Evolutionary conservation across 1,140 invertebrate genomes (phyloP).

Genomic region (Pissodes strobi): DNA sequence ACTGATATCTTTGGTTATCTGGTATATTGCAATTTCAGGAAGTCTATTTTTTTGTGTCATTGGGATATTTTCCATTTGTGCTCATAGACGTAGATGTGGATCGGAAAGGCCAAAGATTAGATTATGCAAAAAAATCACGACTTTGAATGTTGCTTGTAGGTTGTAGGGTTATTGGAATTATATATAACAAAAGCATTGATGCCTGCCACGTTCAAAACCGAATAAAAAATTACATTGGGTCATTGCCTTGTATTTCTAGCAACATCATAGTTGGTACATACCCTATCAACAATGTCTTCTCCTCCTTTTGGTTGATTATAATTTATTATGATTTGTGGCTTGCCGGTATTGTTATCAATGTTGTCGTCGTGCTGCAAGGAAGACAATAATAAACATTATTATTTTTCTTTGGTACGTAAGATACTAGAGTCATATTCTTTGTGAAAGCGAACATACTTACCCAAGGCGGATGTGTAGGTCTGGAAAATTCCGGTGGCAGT

Average conservation of each 20-base stretch:
- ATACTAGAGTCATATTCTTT: constrained; percentile 5
- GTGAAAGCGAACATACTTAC: constrained; percentile 16
- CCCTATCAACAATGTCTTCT: constrained; percentile 57
- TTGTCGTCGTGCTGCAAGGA: constrained; percentile 39
- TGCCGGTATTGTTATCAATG: constrained; percentile 33
- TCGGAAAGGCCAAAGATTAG: too few relatives aligned
- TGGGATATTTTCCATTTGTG: too few relatives aligned
- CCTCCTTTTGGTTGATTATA: constrained; percentile 57
- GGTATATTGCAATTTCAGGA: too few relatives aligned
- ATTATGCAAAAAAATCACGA: too few relatives aligned
- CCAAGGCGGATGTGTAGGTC: neutral
- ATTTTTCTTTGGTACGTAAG: constrained; percentile 34
- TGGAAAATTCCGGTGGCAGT: constrained; percentile 11
- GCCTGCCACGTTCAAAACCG: constrained; percentile 43
- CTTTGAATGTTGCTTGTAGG: too few relatives aligned
- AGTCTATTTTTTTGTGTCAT: too few relatives aligned
- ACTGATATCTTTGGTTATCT: too few relatives aligned
- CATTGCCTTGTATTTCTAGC: constrained; percentile 25
- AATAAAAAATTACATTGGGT: constrained; percentile 30
- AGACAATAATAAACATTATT: constrained; percentile 43
- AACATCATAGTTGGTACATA: constrained; percentile 50
- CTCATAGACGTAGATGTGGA: too few relatives aligned
- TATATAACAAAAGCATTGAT: constrained; percentile 54
- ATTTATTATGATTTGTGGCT: too few relatives aligned
- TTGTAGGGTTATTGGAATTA: too few relatives aligned